Evolutionary conservation across 2,888 invertebrate genomes (phyloP), one percentile per base, ranked within the genome.

Genomic region (Conchocele bisecta): DNA sequence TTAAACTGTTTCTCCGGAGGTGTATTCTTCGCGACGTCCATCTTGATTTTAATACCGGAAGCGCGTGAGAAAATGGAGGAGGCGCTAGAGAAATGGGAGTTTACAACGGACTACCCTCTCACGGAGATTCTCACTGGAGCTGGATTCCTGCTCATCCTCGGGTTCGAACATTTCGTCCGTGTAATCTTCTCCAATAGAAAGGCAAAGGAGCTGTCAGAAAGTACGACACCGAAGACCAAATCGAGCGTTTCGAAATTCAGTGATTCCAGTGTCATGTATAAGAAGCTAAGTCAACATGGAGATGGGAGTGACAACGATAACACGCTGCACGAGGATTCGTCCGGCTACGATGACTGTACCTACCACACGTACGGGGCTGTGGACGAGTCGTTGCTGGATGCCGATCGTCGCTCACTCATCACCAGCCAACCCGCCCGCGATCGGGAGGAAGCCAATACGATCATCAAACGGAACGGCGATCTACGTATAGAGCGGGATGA

Each of bases 21-120:
- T 3, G 89, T 92, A 9, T 92, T 91, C 71, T 81, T 92, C 11
- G 91, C 88, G 0, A 89, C 90, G 56, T 90, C 89, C 60, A 85
- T 92, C 37, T 77, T 92, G 3, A 87, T 89, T 51, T 80, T 92
- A 7, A 74, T 92, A 22, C 90, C 91, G 2, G 89, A 90, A 74
- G 90, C 90, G 0, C 74, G 86, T 31, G 87, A 89, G 46, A 82
- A 86, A 44, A 83, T 90, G 69, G 71, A 78, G 6, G 68, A 66
- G 0, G 54, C 69, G 17, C 33, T 80, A 13, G 33, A 67, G 28
- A 26, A 57, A 11, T 37, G 57, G 22, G 58, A 80, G 59, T 5
- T 70, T 65, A 6, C 63, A 15, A 46, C 41, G 17, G 65, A 72
- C 4, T 78, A 75, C 31, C 78, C 78, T 3, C 33, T 75, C 15